Conservation (phyloP, 1,140 invertebrate species). For the Drosophila watanabei region DNA sequence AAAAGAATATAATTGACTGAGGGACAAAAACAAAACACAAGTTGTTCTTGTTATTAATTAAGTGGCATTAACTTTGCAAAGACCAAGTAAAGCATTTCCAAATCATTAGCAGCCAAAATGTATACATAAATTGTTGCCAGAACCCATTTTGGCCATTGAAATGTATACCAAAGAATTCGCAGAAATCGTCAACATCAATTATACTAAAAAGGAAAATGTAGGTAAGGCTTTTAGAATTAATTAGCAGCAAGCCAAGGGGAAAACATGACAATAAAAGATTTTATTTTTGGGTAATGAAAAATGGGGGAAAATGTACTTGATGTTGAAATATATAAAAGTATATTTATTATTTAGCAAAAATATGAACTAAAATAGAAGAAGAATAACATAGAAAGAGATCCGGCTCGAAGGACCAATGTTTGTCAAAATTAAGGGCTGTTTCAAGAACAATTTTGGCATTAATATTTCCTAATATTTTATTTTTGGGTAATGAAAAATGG, state of each 20-base stretch:
- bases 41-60: slow-evolving; percentile 72
- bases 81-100: slow-evolving; percentile 11
- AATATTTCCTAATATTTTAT: not conserved
- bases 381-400: no score
- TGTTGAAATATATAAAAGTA: not conserved
- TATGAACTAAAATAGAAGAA: not conserved
- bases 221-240: slow-evolving; percentile 3
- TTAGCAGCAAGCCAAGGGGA: slow-evolving; percentile 3
- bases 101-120: slow-evolving; percentile 22
- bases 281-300: not conserved
- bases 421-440: no score
- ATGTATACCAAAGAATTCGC: slow-evolving; percentile 6
- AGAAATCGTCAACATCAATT: slow-evolving; percentile 6
- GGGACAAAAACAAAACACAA: slow-evolving; percentile 35
- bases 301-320: not conserved
- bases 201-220: slow-evolving; percentile 10
- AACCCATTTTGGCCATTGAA: slow-evolving; percentile 1
- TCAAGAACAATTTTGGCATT: no score
- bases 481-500: not conserved
- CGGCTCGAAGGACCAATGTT: no score
- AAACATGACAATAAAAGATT: not conserved
- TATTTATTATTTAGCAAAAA: not conserved
- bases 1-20: slow-evolving; percentile 27
- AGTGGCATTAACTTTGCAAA: slow-evolving; percentile 62
- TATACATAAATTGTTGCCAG: not conserved